Evolutionary conservation across 2,797 vertebrate species (phyloP).

Genomic region (Xenopus petersii): DNA sequence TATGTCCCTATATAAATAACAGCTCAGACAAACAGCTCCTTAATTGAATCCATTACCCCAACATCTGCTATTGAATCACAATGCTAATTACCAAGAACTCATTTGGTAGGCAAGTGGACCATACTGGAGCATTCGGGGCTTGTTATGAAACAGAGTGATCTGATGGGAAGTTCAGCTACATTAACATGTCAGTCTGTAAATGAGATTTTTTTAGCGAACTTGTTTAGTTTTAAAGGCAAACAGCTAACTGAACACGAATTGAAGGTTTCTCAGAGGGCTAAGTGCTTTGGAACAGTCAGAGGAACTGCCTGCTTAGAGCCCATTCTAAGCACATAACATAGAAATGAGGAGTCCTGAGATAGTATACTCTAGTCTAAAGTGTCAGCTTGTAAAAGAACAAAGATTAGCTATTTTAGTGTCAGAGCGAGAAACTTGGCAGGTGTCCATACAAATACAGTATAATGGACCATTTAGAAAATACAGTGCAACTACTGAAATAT

Average conservation of each 20-base stretch:
- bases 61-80: slow-evolving; percentile 41
- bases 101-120: slow-evolving; percentile 46
- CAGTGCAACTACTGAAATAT: no score
- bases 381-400: not conserved
- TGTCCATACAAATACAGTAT: no score
- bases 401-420: not conserved
- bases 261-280: slow-evolving; percentile 17
- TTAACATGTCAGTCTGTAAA: slow-evolving; percentile 44
- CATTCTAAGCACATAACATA: not conserved
- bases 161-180: slow-evolving; percentile 29
- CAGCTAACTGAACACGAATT: not conserved
- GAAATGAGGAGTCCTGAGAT: not conserved
- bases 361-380: not conserved
- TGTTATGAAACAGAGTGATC: slow-evolving; percentile 40
- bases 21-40: slow-evolving; percentile 34
- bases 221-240: slow-evolving; percentile 20
- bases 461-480: no score
- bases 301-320: not conserved
- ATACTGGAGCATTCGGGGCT: slow-evolving; percentile 38
- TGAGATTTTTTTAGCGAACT: slow-evolving; percentile 27
- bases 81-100: slow-evolving; percentile 46
- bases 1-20: slow-evolving; percentile 38
- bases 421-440: no score
- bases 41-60: slow-evolving; percentile 46
- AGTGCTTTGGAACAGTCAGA: not conserved